Evolutionary conservation across 2,888 invertebrate genomes (phyloP).

Genomic region (Tanypteryx hageni): DNA sequence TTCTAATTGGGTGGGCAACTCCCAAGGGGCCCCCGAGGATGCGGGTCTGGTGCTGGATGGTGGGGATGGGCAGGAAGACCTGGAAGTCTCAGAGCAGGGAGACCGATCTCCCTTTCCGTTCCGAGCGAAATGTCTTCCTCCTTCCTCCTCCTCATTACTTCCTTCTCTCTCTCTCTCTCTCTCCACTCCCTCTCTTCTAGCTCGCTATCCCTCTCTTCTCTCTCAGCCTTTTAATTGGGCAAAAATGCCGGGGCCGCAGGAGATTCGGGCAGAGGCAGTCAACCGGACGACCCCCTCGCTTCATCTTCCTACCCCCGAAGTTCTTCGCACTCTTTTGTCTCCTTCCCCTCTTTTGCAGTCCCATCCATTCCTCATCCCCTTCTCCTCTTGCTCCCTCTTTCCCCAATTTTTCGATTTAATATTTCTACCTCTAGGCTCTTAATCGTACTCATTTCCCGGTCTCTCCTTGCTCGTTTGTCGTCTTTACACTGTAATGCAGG

Average conservation of each 20-base stretch:
- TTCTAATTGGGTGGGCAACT: slow-evolving; percentile 14
- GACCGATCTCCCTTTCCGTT: background rate
- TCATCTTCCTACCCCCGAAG: background rate
- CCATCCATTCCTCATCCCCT: background rate
- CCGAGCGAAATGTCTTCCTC: background rate
- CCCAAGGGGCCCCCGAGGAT: background rate
- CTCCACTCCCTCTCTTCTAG: background rate
- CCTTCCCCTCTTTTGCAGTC: background rate
- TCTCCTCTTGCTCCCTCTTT: background rate
- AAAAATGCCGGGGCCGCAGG: background rate
- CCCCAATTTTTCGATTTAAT: background rate
- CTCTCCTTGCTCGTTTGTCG: no score
- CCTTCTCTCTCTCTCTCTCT: background rate
- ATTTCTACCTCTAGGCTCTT: no score
- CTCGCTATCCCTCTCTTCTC: background rate
- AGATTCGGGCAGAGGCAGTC: background rate
- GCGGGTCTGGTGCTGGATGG: background rate
- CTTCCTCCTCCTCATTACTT: background rate
- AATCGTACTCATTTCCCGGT: no score
- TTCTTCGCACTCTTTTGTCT: background rate
- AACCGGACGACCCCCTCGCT: background rate
- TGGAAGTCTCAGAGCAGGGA: background rate
- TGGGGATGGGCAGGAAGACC: background rate
- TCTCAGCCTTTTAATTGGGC: background rate
- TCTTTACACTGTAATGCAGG: no score